Base-by-base conservation (phyloP, 2,888 invertebrate species). In the Epinotia nisella region DNA sequence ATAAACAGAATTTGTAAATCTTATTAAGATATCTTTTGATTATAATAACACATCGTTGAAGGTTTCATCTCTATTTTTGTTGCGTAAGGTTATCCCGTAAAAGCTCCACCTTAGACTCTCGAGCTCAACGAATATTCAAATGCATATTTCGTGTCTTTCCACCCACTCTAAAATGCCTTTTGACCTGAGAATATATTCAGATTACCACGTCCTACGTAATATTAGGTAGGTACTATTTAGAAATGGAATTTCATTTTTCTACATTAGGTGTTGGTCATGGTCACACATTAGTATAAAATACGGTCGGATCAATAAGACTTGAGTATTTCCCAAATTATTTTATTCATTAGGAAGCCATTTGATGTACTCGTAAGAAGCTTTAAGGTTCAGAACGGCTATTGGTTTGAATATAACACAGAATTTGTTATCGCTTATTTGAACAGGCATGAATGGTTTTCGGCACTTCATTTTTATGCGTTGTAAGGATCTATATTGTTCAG, bases 121-220 rank as follows among this genome's bases (percentile, higher is more conserved):
- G n/a, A 5, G 29, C 10, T 70, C 3, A 7, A 17, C 55, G 45
- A 53, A 53, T 41, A 51, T 24, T 53, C 17, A 45, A 55, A 61
- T 56, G 66, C 51, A 17, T 35, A 19, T 13, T 15, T 55, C 49
- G 29, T 29, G 66, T 55, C 41, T 55, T 55, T 29, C 55, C 71
- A 56, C 71, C 61, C 67, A 72, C 72, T 39, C 49, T 35, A 49
- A 24, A 62, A 67, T 67, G 51, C 72, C 61, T 67, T 71, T 72
- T 67, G 61, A 71, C 67, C 55, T 56, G n/a, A 49, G 61, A 72
- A 67, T 67, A 49, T 72, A 60, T 66, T 66, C 55, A 61, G 59
- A 13, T 19, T 41, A 61, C 71, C 55, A 67, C 60, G 35, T 70
- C 39, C 58, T 70, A 41, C 35, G 55, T 71, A 49, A 3, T 49